These are phyloP conservation scores for Dasypolia templi DNA, from an alignment of 2,888 invertebrate genomes.

Conservation along the genomic window DNA sequence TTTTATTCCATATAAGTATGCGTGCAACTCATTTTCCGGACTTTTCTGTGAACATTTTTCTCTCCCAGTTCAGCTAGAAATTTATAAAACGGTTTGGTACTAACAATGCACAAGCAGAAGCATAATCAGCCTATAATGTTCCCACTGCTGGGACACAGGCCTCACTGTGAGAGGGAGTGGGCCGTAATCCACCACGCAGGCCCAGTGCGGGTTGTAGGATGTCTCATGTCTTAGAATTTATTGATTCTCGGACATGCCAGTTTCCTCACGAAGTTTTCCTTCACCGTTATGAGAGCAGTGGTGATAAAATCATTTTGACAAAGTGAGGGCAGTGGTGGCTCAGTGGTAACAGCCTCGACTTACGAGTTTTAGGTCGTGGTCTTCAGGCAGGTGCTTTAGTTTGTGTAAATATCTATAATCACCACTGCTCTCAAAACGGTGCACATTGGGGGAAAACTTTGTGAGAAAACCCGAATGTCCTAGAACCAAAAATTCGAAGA, in stretches of 20 bases:
- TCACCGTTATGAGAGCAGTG: not conserved
- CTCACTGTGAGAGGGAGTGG: not conserved
- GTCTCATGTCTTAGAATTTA: not conserved
- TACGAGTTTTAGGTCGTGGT: too few species aligned
- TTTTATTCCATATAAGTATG: not conserved
- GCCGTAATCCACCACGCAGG: not conserved
- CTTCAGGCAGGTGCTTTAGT: too few species aligned
- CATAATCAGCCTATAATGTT: not conserved
- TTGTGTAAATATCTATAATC: too few species aligned
- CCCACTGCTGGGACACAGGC: not conserved
- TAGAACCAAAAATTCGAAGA: too few species aligned
- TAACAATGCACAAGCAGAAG: not conserved
- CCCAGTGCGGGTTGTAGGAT: not conserved
- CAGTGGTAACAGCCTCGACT: too few species aligned
- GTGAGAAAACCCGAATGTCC: too few species aligned
- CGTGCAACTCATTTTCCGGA: not conserved
- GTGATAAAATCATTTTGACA: not conserved
- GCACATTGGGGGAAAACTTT: too few species aligned
- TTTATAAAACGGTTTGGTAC: conserved; percentile 1
- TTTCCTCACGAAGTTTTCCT: not conserved
- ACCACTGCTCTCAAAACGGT: too few species aligned
- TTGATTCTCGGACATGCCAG: not conserved
- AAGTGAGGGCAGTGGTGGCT: not conserved
- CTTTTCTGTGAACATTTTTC: not conserved
- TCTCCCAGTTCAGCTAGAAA: not conserved